These are phyloP conservation scores for Hippolais icterina DNA, from an alignment of 2,113 vertebrate genomes.

Conservation along the genomic window DNA sequence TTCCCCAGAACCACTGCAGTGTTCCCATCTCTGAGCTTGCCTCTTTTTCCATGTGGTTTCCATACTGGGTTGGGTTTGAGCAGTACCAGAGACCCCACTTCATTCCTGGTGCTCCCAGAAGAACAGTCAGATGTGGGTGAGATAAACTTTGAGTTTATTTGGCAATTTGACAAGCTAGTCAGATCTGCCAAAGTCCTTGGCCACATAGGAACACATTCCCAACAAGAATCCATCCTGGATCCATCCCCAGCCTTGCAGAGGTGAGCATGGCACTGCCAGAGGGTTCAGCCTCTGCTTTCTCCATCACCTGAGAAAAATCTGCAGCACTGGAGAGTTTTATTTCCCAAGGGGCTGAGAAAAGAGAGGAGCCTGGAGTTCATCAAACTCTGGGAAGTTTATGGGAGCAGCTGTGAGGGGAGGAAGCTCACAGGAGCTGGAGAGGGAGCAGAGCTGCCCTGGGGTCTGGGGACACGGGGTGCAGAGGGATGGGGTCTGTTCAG, in stretches of 20 bases:
- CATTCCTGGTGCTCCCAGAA: neutral
- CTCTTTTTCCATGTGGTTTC: neutral
- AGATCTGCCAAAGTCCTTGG: neutral
- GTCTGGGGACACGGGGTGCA: fast-evolving
- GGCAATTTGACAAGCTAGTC: neutral
- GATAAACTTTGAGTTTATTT: neutral
- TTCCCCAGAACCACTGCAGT: neutral
- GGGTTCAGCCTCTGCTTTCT: neutral
- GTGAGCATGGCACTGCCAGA: neutral
- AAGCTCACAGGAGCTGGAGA: neutral
- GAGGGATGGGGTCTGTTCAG: neutral
- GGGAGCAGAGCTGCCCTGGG: neutral
- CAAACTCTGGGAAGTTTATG: neutral
- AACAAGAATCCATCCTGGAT: neutral
- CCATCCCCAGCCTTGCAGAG: neutral
- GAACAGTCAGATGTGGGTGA: neutral
- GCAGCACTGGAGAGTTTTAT: neutral
- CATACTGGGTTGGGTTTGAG: neutral
- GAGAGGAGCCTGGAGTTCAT: neutral
- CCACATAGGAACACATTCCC: fast-evolving
- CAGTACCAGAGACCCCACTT: neutral
- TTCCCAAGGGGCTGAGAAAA: neutral
- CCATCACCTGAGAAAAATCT: neutral
- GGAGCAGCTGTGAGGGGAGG: neutral
- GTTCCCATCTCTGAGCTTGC: neutral